Percentiles rank a stretch among this genome's conserved stretches.
Evolutionary conservation across 1,140 invertebrate genomes (phyloP).

Genomic region (Drosophila lini): DNA sequence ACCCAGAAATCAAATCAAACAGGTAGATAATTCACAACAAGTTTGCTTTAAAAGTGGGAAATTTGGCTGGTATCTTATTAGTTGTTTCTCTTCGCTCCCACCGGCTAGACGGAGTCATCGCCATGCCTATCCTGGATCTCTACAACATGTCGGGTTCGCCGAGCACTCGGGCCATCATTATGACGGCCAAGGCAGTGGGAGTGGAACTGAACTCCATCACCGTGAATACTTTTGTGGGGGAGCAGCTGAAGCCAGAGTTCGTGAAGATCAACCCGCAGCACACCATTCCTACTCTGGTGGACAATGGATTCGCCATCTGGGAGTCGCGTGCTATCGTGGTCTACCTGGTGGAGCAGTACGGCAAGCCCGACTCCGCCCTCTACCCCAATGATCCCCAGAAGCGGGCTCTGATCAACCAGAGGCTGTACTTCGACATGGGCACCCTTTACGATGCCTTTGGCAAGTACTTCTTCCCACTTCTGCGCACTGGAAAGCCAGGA

Average conservation of each 20-base stretch:
- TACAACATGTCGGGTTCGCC: slow-evolving; percentile 89
- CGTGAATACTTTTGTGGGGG: slow-evolving; percentile 87
- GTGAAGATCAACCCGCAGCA: slow-evolving; percentile 77
- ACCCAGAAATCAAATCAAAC: neutral
- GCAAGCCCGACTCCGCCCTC: slow-evolving; percentile 84
- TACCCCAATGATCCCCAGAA: slow-evolving; percentile 86
- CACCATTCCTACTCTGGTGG: slow-evolving; percentile 69
- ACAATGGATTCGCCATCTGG: slow-evolving; percentile 59
- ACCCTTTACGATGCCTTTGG: slow-evolving; percentile 87
- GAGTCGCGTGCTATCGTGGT: slow-evolving; percentile 64
- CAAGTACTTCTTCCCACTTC: slow-evolving; percentile 88
- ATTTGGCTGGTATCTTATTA: slow-evolving; percentile 2
- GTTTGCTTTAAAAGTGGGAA: slow-evolving; percentile 21
- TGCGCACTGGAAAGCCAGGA: slow-evolving; percentile 86
- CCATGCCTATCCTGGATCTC: slow-evolving; percentile 78
- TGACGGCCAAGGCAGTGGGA: slow-evolving; percentile 89
- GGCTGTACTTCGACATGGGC: slow-evolving; percentile 90
- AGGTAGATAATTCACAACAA: neutral
- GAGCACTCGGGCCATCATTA: slow-evolving; percentile 88
- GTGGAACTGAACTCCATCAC: slow-evolving; percentile 89
- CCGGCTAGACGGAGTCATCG: neutral
- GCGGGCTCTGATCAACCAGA: slow-evolving; percentile 89
- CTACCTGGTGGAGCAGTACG: slow-evolving; percentile 71
- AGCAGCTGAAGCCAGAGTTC: slow-evolving; percentile 89
- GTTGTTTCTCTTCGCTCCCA: slow-evolving; percentile 21